Conservation (phyloP, 2,888 invertebrate species). For the Mesoligia furuncula region DNA sequence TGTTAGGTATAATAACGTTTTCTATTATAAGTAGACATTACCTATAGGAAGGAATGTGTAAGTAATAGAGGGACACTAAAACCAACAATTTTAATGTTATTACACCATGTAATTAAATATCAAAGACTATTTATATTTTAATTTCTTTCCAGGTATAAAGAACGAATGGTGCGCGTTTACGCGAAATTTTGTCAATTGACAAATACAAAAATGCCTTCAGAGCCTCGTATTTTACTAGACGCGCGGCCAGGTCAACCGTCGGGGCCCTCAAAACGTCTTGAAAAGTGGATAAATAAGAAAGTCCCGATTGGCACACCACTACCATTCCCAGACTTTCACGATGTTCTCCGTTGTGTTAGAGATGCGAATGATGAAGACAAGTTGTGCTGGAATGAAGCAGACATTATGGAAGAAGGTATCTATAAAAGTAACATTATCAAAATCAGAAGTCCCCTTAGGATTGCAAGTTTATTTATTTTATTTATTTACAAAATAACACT, state of each 20-base stretch:
- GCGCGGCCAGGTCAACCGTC: slow-evolving; percentile 79
- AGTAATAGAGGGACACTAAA: background rate
- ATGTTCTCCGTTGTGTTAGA: slow-evolving; percentile 85
- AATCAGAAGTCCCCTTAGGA: background rate
- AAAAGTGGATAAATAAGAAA: slow-evolving; percentile 85
- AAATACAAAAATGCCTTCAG: slow-evolving; percentile 88
- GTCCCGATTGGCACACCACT: slow-evolving; percentile 84
- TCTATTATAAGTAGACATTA: background rate
- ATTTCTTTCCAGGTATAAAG: slow-evolving; percentile 81
- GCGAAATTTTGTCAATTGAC: slow-evolving; percentile 92
- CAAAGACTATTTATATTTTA: background rate
- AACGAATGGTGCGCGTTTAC: slow-evolving; percentile 85
- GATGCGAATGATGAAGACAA: slow-evolving; percentile 83
- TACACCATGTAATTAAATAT: no score
- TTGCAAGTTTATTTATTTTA: background rate
- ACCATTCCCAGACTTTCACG: slow-evolving; percentile 90
- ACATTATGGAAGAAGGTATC: slow-evolving; percentile 86
- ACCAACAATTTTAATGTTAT: background rate
- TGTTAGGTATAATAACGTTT: background rate
- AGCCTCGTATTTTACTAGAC: slow-evolving; percentile 82
- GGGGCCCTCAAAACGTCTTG: slow-evolving; percentile 84
- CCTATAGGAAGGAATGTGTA: background rate
- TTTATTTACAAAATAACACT: background rate
- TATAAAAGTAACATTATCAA: background rate
- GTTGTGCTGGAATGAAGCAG: slow-evolving; percentile 84